A percentile compares a stretch with the other conserved stretches of the same genome.
These are phyloP conservation scores for Cylloceria caligata DNA, from an alignment of 2,888 invertebrate species.

Conservation along the genomic window DNA sequence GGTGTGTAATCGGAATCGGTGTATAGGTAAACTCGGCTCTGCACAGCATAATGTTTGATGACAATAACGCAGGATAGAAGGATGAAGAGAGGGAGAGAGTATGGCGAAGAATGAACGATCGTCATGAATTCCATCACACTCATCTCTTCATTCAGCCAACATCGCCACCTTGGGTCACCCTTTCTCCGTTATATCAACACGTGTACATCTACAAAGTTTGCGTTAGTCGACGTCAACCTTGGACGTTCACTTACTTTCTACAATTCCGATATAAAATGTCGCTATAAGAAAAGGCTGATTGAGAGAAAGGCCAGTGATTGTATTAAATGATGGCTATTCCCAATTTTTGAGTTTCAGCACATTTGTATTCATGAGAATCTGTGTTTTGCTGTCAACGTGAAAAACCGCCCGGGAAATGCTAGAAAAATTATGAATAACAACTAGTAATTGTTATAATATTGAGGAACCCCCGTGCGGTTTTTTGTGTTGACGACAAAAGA, in stretches of 20 bases:
- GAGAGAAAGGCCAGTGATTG: no score
- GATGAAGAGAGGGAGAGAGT: slow-evolving; percentile 36
- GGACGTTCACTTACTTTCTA: slow-evolving; percentile 21
- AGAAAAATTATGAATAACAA: no score
- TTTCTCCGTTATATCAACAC: neutral
- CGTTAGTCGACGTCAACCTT: slow-evolving; percentile 43
- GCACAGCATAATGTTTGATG: slow-evolving; percentile 31
- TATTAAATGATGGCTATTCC: no score
- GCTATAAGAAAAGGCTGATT: no score
- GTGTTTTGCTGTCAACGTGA: no score
- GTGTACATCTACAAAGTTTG: slow-evolving; percentile 29
- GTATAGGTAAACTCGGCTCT: slow-evolving; percentile 4
- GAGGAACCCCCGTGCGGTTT: no score
- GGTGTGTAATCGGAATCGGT: slow-evolving; percentile 52
- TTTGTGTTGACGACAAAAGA: no score
- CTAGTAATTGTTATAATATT: no score
- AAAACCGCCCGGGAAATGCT: no score
- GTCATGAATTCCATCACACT: slow-evolving; percentile 58
- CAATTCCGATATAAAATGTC: no score
- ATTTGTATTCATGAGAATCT: no score
- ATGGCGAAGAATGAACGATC: slow-evolving; percentile 63
- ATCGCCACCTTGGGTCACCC: neutral
- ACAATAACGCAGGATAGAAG: slow-evolving; percentile 27
- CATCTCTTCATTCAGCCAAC: slow-evolving; percentile 54
- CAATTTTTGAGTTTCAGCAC: no score